Conservation (phyloP, 1,140 invertebrate species). For the Drosophila sulfurigaster region DNA sequence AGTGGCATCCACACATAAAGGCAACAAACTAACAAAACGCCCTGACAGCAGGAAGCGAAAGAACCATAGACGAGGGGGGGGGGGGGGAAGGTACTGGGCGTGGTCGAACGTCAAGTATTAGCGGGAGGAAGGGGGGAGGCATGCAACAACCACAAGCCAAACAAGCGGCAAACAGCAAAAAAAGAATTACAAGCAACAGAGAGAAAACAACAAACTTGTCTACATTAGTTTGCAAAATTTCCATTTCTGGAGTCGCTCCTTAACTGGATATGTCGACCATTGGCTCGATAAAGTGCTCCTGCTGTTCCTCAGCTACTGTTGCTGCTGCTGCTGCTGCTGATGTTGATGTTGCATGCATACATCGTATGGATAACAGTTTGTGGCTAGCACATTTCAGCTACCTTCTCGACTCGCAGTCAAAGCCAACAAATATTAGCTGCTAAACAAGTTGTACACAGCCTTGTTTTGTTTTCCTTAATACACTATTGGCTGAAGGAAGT, state of each 20-base stretch:
- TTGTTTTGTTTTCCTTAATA: slow-evolving; percentile 22
- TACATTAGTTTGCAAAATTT: slow-evolving; percentile 46
- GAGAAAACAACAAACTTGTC: slow-evolving; percentile 70
- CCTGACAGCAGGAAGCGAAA: slow-evolving; percentile 13
- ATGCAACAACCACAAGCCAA: slow-evolving; percentile 65
- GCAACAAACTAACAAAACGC: slow-evolving; percentile 41
- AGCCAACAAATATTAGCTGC: slow-evolving; percentile 60
- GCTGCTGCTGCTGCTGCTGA: not conserved
- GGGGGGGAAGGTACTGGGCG: not conserved
- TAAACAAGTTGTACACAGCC: slow-evolving; percentile 46
- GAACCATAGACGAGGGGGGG: not conserved
- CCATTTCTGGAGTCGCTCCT: slow-evolving; percentile 36
- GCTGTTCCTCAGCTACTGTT: not conserved
- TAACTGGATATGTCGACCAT: not conserved
- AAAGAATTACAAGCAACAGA: slow-evolving; percentile 64
- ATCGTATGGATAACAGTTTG: slow-evolving; percentile 45
- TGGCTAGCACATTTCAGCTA: slow-evolving; percentile 23
- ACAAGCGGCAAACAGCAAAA: slow-evolving; percentile 67
- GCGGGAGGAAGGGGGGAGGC: not conserved
- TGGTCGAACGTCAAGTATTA: slow-evolving; percentile 15
- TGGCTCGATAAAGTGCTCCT: slow-evolving; percentile 1
- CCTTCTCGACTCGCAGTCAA: not conserved
- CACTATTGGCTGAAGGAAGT: not conserved
- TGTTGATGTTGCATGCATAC: slow-evolving; percentile 6
- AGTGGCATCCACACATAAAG: slow-evolving; percentile 55